Evolutionary conservation across 2,888 invertebrate species (phyloP), one percentile per base, ranked within the genome.

Genomic region (Cephus runcator): DNA sequence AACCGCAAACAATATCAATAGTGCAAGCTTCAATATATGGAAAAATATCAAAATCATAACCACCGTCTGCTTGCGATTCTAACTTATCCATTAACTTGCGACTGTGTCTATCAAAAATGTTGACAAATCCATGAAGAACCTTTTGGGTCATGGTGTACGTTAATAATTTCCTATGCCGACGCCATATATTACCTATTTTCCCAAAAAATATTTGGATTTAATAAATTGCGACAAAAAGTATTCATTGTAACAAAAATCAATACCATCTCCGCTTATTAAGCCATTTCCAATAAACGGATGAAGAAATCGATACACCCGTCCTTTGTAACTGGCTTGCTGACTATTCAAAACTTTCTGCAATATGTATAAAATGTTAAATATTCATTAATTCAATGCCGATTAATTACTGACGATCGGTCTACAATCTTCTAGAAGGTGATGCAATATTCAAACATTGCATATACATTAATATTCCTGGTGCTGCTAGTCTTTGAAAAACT

Each of bases 211-310:
- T 9, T 56, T 23, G 23, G 1, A 23, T 23, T 23, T 2, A 6
- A 23, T 56, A 56, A 56, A 56, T 23, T 56, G 23, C 9, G 23
- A 23, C 1, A 6, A 1, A 23, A 56, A 56, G 9, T 56, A 56
- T 23, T 23, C 23, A 23, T 23, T 15, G 9, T 56, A 56, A 56
- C 23, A 23, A 56, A 30, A 69, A 69, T 34, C 33, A 69, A 34
- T 75, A 75, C 75, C 75, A 30, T 69, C 69, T 77, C 82, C 84
- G 23, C 81, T 82, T 4, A 85, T 80, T 12, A 86, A 81, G 9
- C 86, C 84, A 40, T 81, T 76, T 4, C 86, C 86, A 34, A 85
- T 56, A n/a, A 85, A 83, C 15, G 85, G 83, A 73, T 84, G 80
- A 83, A 86, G 79, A 4, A 86, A 71, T 71, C 81, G 80, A 77